Conservation (phyloP, 2,797 vertebrate genomes). For the Pteropus rufus region DNA sequence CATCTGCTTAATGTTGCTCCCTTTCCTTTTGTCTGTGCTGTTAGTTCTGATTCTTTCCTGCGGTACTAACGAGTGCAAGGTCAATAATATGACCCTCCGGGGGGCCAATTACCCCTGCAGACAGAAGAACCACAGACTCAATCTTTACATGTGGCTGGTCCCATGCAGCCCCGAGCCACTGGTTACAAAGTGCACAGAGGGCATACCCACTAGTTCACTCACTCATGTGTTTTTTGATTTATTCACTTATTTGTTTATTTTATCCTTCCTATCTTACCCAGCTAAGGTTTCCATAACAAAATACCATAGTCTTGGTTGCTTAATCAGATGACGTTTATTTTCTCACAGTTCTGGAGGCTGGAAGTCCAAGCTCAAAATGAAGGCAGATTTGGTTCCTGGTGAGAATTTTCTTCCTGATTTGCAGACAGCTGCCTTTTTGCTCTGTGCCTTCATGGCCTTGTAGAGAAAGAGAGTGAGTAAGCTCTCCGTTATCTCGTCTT, state of each 20-base stretch:
- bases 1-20: not conserved
- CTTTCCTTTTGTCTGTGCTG: not conserved
- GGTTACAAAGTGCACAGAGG: not conserved
- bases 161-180: not conserved
- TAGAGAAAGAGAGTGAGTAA: not conserved
- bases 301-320: not conserved
- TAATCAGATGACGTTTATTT: not conserved
- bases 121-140: not conserved
- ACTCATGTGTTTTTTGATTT: not conserved
- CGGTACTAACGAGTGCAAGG: not conserved
- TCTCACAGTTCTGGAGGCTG: not conserved
- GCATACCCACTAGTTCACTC: not conserved
- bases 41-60: not conserved
- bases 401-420: not conserved
- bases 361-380: not conserved
- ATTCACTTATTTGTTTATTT: not conserved
- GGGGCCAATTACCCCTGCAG: not conserved
- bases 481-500: not conserved
- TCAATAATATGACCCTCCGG: not conserved
- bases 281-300: not conserved
- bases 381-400: not conserved
- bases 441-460: not conserved
- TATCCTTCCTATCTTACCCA: not conserved
- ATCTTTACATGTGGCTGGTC: not conserved
- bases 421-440: not conserved